A percentile compares a stretch with the other conserved stretches of the same genome.
phyloP scores from a whole-genome alignment of 1,140 invertebrate species.

The Lanistes nyassanus region DNA sequence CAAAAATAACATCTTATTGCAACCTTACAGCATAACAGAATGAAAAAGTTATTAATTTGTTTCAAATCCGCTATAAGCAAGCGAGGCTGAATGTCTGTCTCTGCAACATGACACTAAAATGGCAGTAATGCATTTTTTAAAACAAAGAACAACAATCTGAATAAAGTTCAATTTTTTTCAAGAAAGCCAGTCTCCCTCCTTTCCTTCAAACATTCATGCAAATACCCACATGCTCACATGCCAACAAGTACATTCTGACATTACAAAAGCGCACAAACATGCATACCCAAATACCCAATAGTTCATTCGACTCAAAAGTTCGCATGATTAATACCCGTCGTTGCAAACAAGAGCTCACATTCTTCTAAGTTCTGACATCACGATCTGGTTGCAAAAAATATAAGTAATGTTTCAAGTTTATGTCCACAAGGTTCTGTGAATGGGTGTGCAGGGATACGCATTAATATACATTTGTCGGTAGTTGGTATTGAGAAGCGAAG shows the following conservation, averaged over 20 bases:
- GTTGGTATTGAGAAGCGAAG: background rate
- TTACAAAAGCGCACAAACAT: background rate
- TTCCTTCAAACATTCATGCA: background rate
- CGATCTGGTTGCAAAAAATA: background rate
- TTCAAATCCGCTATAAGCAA: too few species aligned
- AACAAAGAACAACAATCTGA: too few species aligned
- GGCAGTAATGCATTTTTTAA: too few species aligned
- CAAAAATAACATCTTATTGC: too few species aligned
- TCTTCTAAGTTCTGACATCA: background rate
- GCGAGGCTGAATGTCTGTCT: too few species aligned
- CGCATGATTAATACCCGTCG: background rate
- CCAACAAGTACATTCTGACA: background rate
- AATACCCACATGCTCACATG: conserved; percentile 8
- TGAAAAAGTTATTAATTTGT: too few species aligned
- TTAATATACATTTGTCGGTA: background rate
- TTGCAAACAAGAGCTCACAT: conserved; percentile 1
- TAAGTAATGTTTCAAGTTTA: background rate
- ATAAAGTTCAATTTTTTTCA: too few species aligned
- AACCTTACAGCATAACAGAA: too few species aligned
- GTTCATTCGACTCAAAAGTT: background rate
- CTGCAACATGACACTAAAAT: too few species aligned
- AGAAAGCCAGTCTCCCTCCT: too few species aligned
- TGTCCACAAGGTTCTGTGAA: conserved; percentile 11
- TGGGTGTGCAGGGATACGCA: background rate
- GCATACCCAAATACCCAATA: background rate